A percentile compares a stretch with the other conserved stretches of the same genome.
These are phyloP conservation scores for Sebastes iracundus DNA, from an alignment of 2,797 vertebrate genomes.

Conservation along the genomic window DNA sequence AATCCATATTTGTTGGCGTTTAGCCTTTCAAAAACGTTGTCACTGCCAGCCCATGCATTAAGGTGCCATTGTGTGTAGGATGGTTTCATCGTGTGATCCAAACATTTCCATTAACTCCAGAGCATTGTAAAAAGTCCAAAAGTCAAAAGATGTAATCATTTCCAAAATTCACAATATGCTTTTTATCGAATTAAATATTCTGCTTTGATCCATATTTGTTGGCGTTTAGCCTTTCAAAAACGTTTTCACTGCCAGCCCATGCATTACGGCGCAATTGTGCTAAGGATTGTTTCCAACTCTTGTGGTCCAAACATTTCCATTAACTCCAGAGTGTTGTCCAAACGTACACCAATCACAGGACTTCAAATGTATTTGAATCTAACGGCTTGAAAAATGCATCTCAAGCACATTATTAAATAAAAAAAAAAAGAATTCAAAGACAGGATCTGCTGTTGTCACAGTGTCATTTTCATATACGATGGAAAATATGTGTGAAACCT, in stretches of 20 bases:
- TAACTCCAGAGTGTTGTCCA: background rate
- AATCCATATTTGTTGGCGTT: no score
- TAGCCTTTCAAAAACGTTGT: no score
- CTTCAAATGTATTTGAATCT: background rate
- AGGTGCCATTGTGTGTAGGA: no score
- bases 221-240: background rate
- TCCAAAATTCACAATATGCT: no score
- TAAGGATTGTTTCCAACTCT: accelerated
- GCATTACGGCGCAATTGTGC: background rate
- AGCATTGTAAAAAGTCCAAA: no score
- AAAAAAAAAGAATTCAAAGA: background rate
- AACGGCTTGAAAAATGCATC: background rate
- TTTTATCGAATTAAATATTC: background rate
- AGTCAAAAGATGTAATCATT: no score
- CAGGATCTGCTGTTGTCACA: background rate
- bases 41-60: no score
- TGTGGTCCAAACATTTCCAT: background rate
- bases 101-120: no score
- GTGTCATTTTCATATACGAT: background rate
- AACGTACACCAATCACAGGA: background rate
- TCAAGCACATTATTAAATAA: background rate
- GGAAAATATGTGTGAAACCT: background rate
- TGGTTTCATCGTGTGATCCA: no score
- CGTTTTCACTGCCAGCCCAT: background rate
- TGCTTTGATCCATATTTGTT: background rate